These are phyloP conservation scores for Halictus rubicundus DNA, from an alignment of 1,140 invertebrate species.

Conservation along the genomic window DNA sequence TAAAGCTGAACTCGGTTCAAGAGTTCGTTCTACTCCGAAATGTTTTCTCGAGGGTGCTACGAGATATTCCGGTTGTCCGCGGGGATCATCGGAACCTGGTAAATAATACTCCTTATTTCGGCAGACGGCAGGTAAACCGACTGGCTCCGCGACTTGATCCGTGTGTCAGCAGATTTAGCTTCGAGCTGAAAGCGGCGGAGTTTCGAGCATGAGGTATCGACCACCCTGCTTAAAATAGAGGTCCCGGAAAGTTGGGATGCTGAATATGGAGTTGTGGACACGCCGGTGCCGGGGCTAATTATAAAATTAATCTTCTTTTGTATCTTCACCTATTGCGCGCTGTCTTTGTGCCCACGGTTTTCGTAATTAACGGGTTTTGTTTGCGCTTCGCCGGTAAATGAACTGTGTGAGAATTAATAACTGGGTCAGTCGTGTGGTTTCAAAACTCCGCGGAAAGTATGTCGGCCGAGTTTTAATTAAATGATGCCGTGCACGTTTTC, in stretches of 20 bases:
- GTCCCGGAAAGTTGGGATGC: background rate
- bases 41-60: too few species aligned
- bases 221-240: constrained; percentile 4
- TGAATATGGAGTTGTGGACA: background rate
- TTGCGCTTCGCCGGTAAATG: background rate
- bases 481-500: too few species aligned
- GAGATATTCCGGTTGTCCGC: constrained; percentile 49
- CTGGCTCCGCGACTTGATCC: constrained; percentile 18
- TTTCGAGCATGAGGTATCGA: constrained; percentile 24
- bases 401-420: background rate
- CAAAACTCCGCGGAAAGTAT: too few species aligned
- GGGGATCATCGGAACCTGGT: constrained; percentile 39
- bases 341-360: background rate
- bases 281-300: background rate
- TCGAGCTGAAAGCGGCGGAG: constrained; percentile 17
- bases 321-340: background rate
- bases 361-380: background rate
- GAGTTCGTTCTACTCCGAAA: too few species aligned
- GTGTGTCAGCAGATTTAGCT: constrained; percentile 36
- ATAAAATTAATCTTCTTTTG: constrained; percentile 1
- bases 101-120: constrained; percentile 55
- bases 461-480: too few species aligned
- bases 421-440: too few species aligned
- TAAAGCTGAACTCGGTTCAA: too few species aligned
- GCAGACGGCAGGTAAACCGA: constrained; percentile 12